Conservation (phyloP, 2,113 vertebrate genomes). For the Mobula birostris region DNA sequence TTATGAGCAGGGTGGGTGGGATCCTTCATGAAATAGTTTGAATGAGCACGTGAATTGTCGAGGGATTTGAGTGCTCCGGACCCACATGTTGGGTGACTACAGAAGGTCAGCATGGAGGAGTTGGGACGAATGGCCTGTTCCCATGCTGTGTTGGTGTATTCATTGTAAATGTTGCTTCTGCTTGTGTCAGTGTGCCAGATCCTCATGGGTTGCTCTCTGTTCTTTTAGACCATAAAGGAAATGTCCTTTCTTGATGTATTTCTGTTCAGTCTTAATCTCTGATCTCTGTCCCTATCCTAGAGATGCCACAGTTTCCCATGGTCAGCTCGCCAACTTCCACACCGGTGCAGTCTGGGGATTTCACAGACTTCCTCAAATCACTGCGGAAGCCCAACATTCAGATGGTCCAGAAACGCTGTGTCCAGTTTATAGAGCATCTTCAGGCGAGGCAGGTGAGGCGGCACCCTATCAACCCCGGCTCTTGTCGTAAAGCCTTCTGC, state of each 20-base stretch:
- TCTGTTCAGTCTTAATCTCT: not conserved
- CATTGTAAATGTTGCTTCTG: not conserved
- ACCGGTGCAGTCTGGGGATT: conserved; percentile 51
- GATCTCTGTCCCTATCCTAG: conserved; percentile 37
- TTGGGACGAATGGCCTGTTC: too few species aligned
- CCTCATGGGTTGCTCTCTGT: not conserved
- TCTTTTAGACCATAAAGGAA: not conserved
- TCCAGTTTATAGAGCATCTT: conserved; percentile 63
- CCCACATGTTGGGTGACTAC: too few species aligned
- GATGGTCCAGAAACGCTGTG: conserved; percentile 46
- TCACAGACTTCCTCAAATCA: conserved; percentile 63
- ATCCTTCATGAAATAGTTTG: too few species aligned
- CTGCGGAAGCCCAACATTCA: conserved; percentile 57
- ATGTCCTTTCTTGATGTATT: not conserved
- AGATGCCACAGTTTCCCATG: conserved; percentile 44
- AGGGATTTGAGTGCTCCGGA: too few species aligned
- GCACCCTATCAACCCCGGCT: not conserved
- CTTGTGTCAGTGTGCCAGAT: not conserved
- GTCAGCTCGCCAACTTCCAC: conserved; percentile 55
- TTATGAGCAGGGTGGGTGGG: too few species aligned
- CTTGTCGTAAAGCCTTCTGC: not conserved
- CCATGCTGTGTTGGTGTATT: not conserved
- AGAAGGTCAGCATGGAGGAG: too few species aligned
- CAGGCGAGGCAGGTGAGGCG: conserved; percentile 59
- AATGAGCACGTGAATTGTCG: too few species aligned